Conservation (phyloP, 2,888 invertebrate species). For the Tinea trinotella region DNA sequence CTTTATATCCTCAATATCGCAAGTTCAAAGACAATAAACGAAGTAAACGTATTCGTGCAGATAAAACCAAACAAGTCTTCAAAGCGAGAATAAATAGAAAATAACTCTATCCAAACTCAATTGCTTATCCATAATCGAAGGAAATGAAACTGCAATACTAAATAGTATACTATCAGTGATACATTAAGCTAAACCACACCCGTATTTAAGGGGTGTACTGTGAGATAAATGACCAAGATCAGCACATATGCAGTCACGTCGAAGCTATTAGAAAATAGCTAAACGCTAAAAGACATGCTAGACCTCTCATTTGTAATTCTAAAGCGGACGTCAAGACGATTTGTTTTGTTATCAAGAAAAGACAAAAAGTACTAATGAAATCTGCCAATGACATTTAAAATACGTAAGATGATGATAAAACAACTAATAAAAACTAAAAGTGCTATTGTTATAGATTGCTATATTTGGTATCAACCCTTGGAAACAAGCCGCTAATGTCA, state of each 20-base stretch:
- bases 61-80: no score
- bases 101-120: conserved; percentile 4
- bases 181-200: conserved; percentile 37
- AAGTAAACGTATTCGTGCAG: no score
- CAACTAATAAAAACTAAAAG: no score
- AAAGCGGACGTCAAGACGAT: neutral
- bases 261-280: conserved; percentile 49
- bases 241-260: conserved; percentile 55
- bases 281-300: conserved; percentile 51
- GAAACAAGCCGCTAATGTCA: no score
- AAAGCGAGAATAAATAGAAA: neutral
- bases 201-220: conserved; percentile 30
- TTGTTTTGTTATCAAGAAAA: neutral
- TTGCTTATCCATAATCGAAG: neutral
- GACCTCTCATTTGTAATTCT: conserved; percentile 13
- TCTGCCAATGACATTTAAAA: neutral
- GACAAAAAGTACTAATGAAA: neutral
- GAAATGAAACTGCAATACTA: conserved; percentile 30
- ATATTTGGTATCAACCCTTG: no score
- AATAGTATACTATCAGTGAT: conserved; percentile 47
- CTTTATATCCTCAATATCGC: no score
- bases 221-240: conserved; percentile 47
- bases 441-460: no score
- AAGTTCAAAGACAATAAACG: no score
- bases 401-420: neutral